phyloP scores from a whole-genome alignment of 2,888 invertebrate genomes.

The Zaprionus bogoriensis region DNA sequence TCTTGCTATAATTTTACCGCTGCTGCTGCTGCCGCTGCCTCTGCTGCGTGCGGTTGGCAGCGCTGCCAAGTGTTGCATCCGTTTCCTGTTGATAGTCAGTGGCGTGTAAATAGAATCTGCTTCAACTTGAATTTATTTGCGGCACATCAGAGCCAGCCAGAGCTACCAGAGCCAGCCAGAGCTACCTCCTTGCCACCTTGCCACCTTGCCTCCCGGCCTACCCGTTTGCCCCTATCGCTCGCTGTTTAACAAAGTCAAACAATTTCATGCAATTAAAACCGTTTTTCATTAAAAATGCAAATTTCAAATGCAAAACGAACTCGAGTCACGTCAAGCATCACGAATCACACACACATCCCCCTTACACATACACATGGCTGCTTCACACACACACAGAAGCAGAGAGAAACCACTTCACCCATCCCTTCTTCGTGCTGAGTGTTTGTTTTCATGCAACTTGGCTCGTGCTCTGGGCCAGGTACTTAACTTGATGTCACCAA shows the following conservation, averaged over 20 bases:
- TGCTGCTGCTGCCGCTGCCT: neutral
- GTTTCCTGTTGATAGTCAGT: slow-evolving; percentile 76
- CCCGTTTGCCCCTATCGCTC: slow-evolving; percentile 8
- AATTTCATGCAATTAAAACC: slow-evolving; percentile 79
- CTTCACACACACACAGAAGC: slow-evolving; percentile 22
- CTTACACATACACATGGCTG: slow-evolving; percentile 14
- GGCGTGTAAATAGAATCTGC: slow-evolving; percentile 74
- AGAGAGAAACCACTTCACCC: neutral
- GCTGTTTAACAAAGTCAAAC: slow-evolving; percentile 78
- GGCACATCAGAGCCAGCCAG: slow-evolving; percentile 37
- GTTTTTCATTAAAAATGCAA: slow-evolving; percentile 80
- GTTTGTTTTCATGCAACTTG: slow-evolving; percentile 68
- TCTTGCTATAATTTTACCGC: slow-evolving; percentile 61
- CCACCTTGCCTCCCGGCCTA: neutral
- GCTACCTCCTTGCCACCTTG: neutral
- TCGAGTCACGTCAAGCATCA: slow-evolving; percentile 69
- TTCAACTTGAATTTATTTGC: slow-evolving; percentile 70
- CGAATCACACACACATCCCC: slow-evolving; percentile 25
- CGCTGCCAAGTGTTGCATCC: slow-evolving; percentile 76
- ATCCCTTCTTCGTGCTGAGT: slow-evolving; percentile 40
- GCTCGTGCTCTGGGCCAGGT: slow-evolving; percentile 56
- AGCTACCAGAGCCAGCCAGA: slow-evolving; percentile 13
- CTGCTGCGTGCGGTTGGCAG: slow-evolving; percentile 67
- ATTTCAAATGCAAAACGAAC: slow-evolving; percentile 77
- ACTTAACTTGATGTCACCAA: slow-evolving; percentile 79